These are phyloP conservation scores for Crepidodera aurea DNA, from an alignment of 2,888 invertebrate genomes.

Conservation along the genomic window DNA sequence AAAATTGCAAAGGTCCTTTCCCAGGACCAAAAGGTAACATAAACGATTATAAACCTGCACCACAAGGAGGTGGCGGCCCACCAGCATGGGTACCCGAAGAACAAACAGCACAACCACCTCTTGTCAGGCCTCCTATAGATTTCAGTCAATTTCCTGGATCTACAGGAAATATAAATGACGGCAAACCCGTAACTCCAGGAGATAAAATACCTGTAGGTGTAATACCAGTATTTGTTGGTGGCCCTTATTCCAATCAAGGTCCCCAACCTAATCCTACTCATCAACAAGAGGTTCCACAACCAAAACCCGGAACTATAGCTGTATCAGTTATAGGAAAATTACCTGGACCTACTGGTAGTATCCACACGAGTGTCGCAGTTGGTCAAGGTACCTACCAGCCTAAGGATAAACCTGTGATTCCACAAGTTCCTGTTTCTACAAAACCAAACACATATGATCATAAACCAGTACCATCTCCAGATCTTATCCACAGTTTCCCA, in stretches of 20 bases:
- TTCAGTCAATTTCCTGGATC: slow-evolving; percentile 39
- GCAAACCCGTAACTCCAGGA: slow-evolving; percentile 37
- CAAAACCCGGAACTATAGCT: slow-evolving; percentile 18
- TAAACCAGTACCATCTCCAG: slow-evolving; percentile 7
- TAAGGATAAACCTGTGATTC: background rate
- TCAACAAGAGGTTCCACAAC: background rate
- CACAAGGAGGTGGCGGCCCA: slow-evolving; percentile 32
- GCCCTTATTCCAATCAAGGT: background rate
- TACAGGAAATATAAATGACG: slow-evolving; percentile 39
- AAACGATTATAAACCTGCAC: slow-evolving; percentile 43
- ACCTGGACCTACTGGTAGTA: slow-evolving; percentile 43
- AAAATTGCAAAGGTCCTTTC: slow-evolving; percentile 41
- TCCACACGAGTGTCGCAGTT: slow-evolving; percentile 30
- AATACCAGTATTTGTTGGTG: slow-evolving; percentile 1
- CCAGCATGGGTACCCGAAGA: slow-evolving; percentile 28
- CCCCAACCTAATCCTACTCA: background rate
- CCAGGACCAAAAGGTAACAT: slow-evolving; percentile 41
- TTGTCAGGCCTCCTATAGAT: slow-evolving; percentile 20
- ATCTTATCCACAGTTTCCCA: slow-evolving; percentile 33
- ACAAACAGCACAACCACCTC: background rate
- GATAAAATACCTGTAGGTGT: slow-evolving; percentile 17
- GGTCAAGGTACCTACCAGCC: background rate
- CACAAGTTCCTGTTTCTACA: slow-evolving; percentile 2
- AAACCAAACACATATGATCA: background rate
- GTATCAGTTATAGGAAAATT: slow-evolving; percentile 31